A percentile compares a stretch with the other conserved stretches of the same genome.
These are phyloP conservation scores for Penelope pileata DNA, from an alignment of 2,113 vertebrate genomes.

Conservation along the genomic window DNA sequence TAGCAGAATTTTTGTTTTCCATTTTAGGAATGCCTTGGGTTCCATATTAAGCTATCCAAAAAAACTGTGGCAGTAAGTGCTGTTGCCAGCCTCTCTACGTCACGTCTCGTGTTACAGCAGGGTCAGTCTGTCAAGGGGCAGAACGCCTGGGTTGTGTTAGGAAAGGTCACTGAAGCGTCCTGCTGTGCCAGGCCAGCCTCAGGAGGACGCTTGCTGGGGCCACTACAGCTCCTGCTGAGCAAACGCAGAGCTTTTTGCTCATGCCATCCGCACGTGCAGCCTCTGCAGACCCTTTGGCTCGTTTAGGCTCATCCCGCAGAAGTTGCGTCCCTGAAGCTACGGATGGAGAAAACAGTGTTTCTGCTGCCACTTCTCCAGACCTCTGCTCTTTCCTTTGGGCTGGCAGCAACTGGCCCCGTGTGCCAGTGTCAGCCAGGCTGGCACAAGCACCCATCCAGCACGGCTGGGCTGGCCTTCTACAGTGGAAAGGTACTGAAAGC, in stretches of 20 bases:
- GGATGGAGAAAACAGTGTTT: not conserved
- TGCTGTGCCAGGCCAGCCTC: not conserved
- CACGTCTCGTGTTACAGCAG: not conserved
- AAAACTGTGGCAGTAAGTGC: not conserved
- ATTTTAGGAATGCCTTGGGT: not conserved
- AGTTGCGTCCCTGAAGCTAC: not conserved
- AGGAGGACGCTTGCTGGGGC: not conserved
- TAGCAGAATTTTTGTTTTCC: not conserved
- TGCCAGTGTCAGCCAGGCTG: not conserved
- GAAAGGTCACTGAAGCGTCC: not conserved
- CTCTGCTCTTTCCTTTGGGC: not conserved
- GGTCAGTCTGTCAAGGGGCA: not conserved
- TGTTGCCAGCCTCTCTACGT: not conserved
- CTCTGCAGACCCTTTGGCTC: not conserved
- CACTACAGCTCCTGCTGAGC: not conserved
- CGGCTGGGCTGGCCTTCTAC: not conserved
- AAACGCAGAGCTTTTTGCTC: not conserved
- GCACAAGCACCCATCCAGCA: not conserved
- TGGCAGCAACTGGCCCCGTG: rapidly evolving
- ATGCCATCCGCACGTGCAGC: not conserved
- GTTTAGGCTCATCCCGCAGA: rapidly evolving
- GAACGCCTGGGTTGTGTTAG: rapidly evolving
- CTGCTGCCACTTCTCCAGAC: not conserved
- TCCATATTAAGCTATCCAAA: not conserved
- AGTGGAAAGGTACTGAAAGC: not conserved